Evolutionary conservation across 1,140 invertebrate genomes (phyloP).

Genomic region (Caenorhabditis latens): DNA sequence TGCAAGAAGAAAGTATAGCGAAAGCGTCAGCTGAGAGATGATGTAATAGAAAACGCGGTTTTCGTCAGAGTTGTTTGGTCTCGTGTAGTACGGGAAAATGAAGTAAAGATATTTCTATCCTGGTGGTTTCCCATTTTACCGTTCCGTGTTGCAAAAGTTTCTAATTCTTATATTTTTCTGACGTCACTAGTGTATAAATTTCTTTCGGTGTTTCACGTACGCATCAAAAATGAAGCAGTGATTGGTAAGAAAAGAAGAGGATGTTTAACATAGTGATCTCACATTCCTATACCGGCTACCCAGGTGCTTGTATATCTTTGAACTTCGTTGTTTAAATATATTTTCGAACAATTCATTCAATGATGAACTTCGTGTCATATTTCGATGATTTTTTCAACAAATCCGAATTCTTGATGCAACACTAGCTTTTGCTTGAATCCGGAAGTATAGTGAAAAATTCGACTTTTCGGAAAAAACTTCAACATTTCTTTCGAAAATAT

Average conservation of each 20-base stretch:
- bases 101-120: neutral
- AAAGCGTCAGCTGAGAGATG: conserved; percentile 52
- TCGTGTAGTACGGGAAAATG: neutral
- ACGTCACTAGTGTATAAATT: neutral
- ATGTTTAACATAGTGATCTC: too few relatives aligned
- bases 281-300: too few relatives aligned
- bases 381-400: too few relatives aligned
- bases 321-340: too few relatives aligned
- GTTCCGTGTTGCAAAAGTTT: neutral
- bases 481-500: too few relatives aligned
- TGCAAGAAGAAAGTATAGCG: conserved; percentile 27
- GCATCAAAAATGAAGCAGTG: neutral
- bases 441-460: too few relatives aligned
- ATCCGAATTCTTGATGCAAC: too few relatives aligned
- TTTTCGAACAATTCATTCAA: too few relatives aligned
- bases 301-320: too few relatives aligned
- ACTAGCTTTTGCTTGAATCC: too few relatives aligned
- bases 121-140: neutral
- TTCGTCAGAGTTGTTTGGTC: conserved; percentile 31
- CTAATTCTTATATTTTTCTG: neutral
- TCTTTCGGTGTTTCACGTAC: neutral
- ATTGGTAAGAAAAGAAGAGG: neutral
- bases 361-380: too few relatives aligned
- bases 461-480: too few relatives aligned
- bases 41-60: conserved; percentile 31